A percentile compares a stretch with the other conserved stretches of the same genome.
Evolutionary conservation across 2,113 vertebrate species (phyloP).

Genomic region (Ariopsis seemanni): DNA sequence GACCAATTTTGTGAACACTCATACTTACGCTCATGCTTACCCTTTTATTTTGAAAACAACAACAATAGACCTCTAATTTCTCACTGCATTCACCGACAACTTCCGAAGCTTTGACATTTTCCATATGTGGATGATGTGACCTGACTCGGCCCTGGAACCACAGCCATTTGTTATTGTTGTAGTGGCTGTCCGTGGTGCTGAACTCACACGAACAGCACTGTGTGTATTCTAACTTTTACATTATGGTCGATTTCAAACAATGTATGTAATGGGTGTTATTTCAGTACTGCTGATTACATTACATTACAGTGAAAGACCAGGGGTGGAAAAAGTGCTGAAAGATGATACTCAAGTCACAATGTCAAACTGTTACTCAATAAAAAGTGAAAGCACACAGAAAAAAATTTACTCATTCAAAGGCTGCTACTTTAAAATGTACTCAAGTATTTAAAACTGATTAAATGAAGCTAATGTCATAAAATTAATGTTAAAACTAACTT

Average conservation of each 20-base stretch:
- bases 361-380: neutral
- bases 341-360: neutral
- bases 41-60: too few relatives aligned
- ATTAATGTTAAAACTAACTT: neutral
- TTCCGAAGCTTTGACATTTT: neutral
- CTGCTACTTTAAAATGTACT: neutral
- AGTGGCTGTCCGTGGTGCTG: conserved; percentile 21
- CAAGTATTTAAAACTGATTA: neutral
- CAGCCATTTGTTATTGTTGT: neutral
- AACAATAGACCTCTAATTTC: neutral
- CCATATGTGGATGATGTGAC: neutral
- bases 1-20: neutral
- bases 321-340: neutral
- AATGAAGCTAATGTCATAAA: neutral
- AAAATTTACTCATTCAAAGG: neutral
- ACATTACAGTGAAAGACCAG: neutral
- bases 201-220: neutral
- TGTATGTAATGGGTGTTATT: neutral
- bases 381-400: neutral
- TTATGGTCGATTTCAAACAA: neutral
- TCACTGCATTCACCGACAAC: neutral
- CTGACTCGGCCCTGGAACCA: neutral
- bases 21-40: neutral
- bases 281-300: neutral
- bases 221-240: neutral